A percentile compares a stretch with the other conserved stretches of the same genome.
Conservation (phyloP, 2,888 invertebrate species). For the Sphinx pinastri region DNA sequence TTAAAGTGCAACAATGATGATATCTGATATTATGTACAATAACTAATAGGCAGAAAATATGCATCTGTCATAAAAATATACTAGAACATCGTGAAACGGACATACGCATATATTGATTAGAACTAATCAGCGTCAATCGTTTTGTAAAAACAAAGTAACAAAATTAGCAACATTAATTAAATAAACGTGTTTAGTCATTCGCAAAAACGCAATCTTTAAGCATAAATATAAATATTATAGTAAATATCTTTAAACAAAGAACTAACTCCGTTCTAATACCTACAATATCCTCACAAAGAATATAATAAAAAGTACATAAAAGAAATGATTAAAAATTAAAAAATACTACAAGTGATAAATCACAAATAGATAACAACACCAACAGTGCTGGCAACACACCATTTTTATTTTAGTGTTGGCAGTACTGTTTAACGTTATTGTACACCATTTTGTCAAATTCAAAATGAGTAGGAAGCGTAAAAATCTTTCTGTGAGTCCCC, state of each 20-base stretch:
- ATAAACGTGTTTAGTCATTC: not conserved
- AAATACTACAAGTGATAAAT: constrained; percentile 13
- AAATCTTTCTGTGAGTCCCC: too few species aligned
- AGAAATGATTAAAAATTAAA: not conserved
- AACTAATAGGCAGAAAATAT: not conserved
- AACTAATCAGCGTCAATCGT: not conserved
- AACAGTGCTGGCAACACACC: not conserved
- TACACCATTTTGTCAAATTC: too few species aligned
- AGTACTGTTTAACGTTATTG: not conserved
- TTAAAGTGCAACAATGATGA: not conserved
- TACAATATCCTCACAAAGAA: not conserved
- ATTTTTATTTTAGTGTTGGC: not conserved
- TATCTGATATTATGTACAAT: not conserved
- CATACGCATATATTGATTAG: too few species aligned
- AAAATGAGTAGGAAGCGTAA: not conserved
- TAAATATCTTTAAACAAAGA: not conserved
- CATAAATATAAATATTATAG: not conserved
- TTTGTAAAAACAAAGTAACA: not conserved
- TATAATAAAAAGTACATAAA: not conserved
- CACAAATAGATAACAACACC: not conserved
- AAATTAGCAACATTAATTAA: not conserved
- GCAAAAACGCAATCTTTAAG: not conserved
- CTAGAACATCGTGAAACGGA: too few species aligned
- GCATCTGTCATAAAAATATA: not conserved
- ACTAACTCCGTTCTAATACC: not conserved